Conservation (phyloP, 2,113 vertebrate species). For the Brienomyrus longianalis region DNA sequence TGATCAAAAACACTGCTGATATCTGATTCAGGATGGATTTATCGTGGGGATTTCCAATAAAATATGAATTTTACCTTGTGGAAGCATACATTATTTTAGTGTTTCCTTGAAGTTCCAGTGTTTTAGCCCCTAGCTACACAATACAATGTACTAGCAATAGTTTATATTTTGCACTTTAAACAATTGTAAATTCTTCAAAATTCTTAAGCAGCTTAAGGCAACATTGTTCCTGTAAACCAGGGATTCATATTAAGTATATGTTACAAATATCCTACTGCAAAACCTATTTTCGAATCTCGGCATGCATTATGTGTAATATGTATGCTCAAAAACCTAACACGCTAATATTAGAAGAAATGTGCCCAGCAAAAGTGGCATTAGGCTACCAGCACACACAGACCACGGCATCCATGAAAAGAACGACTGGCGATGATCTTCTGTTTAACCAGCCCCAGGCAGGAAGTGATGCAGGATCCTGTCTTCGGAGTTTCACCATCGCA, state of each 20-base stretch:
- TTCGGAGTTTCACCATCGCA: not conserved
- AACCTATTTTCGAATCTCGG: not conserved
- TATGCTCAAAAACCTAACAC: not conserved
- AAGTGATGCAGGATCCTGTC: not conserved
- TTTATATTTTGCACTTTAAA: not conserved
- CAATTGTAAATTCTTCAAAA: not conserved
- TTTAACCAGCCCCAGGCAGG: not conserved
- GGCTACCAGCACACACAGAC: not conserved
- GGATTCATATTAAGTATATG: not conserved
- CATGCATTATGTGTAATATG: not conserved
- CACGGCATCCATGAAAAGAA: not conserved
- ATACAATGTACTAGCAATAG: not conserved
- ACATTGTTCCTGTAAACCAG: not conserved
- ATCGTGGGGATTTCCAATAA: not conserved
- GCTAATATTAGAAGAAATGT: not conserved
- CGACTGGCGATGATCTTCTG: not conserved
- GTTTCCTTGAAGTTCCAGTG: not conserved
- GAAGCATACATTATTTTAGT: not conserved
- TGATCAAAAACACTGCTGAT: not conserved
- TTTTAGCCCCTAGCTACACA: not conserved
- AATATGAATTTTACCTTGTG: not conserved
- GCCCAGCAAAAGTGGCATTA: not conserved
- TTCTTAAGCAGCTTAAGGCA: not conserved
- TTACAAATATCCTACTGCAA: not conserved
- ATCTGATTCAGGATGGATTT: not conserved